These are phyloP conservation scores for Palythoa grandiflora DNA, from an alignment of 92 coral and sea anemone species.

Conservation along the genomic window DNA sequence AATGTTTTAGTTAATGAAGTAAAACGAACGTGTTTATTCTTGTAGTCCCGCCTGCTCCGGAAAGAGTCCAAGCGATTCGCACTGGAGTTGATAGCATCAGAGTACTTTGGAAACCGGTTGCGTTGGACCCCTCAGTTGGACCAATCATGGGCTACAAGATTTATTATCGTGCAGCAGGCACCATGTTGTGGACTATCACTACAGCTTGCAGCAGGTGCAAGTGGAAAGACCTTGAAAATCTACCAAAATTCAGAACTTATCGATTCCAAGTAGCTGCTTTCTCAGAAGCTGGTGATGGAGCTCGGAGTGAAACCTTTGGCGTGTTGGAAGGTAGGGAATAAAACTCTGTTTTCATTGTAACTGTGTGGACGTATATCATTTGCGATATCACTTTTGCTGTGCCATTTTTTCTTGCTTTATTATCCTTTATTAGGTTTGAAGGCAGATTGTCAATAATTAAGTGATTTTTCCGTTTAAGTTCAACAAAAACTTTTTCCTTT, in stretches of 20 bases:
- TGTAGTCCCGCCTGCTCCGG: conserved; percentile 16
- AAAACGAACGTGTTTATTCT: not conserved
- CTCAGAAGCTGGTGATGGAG: conserved; percentile 23
- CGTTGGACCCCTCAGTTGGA: conserved; percentile 15
- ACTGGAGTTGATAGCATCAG: conserved; percentile 39
- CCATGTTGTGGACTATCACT: conserved; percentile 9
- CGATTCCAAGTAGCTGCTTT: conserved; percentile 38
- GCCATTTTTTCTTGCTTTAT: not conserved
- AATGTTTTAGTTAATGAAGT: not conserved
- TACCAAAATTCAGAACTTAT: conserved; percentile 3
- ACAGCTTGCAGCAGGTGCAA: conserved; percentile 27
- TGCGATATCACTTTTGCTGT: not conserved
- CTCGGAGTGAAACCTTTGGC: conserved; percentile 22
- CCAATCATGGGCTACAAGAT: conserved; percentile 24
- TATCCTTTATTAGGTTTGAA: not conserved
- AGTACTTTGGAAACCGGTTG: conserved; percentile 17
- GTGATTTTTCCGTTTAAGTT: not conserved
- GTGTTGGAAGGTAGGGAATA: conserved; percentile 30
- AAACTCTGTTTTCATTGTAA: not conserved
- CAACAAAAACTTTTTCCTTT: not conserved
- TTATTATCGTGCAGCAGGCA: conserved; percentile 23
- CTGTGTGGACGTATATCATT: not conserved
- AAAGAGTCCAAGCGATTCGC: conserved; percentile 33
- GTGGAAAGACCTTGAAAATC: conserved; percentile 18
- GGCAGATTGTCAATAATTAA: not conserved